Evolutionary conservation across 2,797 vertebrate genomes (phyloP).

Genomic region (Rhodeus uyekii): DNA sequence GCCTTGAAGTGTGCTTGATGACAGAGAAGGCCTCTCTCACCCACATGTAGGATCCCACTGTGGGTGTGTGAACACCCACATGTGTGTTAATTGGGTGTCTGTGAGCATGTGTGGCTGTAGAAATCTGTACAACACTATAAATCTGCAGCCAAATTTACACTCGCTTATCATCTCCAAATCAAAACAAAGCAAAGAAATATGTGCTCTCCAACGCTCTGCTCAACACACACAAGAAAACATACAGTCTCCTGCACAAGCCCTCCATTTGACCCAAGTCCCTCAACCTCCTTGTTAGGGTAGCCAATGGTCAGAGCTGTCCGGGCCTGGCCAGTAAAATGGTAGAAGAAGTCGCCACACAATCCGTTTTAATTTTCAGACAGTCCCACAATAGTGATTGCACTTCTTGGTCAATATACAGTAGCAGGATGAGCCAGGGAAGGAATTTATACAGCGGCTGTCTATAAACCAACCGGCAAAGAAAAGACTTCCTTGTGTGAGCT

Average conservation of each 20-base stretch:
- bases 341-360: constrained; percentile 65
- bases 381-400: constrained; percentile 69
- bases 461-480: constrained; percentile 67
- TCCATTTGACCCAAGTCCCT: constrained; percentile 45
- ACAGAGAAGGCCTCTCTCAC: constrained; percentile 71
- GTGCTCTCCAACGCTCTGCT: not conserved
- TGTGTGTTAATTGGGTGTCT: constrained; percentile 63
- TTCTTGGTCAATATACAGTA: constrained; percentile 74
- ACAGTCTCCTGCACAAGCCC: constrained; percentile 33
- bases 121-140: too few relatives aligned
- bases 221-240: not conserved
- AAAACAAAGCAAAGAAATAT: constrained; percentile 49
- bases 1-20: constrained; percentile 72
- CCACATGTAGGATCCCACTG: constrained; percentile 60
- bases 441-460: constrained; percentile 67
- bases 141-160: constrained; percentile 63
- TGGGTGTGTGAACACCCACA: constrained; percentile 64
- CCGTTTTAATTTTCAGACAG: constrained; percentile 64
- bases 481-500: constrained; percentile 69
- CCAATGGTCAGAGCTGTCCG: constrained; percentile 49
- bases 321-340: constrained; percentile 56
- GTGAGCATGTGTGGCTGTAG: constrained; percentile 46
- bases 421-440: constrained; percentile 68
- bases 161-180: constrained; percentile 62
- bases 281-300: constrained; percentile 45